phyloP scores from a whole-genome alignment of 2,113 vertebrate species.

The Gavialis gangeticus region DNA sequence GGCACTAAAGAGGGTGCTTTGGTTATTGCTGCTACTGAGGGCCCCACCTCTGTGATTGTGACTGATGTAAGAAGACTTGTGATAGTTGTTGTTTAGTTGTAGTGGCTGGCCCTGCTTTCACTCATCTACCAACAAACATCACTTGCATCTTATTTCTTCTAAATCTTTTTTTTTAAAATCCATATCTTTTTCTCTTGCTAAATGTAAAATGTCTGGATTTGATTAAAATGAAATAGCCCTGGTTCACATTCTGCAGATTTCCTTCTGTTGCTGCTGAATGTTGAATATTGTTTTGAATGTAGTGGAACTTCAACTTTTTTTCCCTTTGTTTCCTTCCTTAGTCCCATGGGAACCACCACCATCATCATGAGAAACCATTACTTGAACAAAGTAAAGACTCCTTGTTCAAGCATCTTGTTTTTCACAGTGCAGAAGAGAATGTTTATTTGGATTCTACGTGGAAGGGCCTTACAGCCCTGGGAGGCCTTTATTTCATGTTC shows the following conservation, averaged over 20 bases:
- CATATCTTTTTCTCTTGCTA: background rate
- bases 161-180: background rate
- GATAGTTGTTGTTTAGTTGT: background rate
- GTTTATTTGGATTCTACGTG: constrained; percentile 89
- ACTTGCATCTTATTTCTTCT: background rate
- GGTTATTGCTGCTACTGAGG: background rate
- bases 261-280: background rate
- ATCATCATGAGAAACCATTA: constrained; percentile 76
- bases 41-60: background rate
- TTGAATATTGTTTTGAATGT: background rate
- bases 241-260: background rate
- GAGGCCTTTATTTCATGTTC: constrained; percentile 98
- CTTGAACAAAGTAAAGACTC: constrained; percentile 75
- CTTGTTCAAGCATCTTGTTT: constrained; percentile 75
- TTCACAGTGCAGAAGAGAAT: constrained; percentile 78
- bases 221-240: background rate
- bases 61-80: background rate
- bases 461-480: constrained; percentile 94
- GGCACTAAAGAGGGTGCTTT: background rate
- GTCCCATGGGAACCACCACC: constrained; percentile 85
- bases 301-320: background rate
- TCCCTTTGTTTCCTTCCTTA: constrained; percentile 6
- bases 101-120: background rate
- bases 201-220: background rate
- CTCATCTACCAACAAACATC: background rate